Base-by-base conservation (phyloP, 2,888 invertebrate genomes). In the Hecatera dysodea region DNA sequence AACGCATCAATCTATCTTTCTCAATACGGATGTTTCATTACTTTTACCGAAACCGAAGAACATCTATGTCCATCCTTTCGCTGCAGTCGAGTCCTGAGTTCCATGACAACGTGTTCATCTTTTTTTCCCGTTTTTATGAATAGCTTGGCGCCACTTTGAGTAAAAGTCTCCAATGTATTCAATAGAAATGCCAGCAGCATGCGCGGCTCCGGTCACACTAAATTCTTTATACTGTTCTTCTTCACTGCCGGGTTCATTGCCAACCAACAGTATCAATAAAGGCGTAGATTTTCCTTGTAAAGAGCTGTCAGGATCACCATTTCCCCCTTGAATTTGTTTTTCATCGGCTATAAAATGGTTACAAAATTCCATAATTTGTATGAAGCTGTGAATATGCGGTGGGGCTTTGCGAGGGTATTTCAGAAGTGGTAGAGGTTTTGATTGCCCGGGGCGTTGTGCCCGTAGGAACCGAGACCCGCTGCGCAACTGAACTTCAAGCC, bases 401-500 rank as follows among this genome's bases (percentile, higher is more conserved):
- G 95, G 95, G 9, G 94, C 93, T 82, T 96, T 96, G 7, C 94
- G 91, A 6, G 95, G 95, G 65, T 93, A 93, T 75, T 93, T 94
- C 53, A 95, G 92, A 96, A 97, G 87, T 1, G 95, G 97, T 39
- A 98, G 94, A 2, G 98, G 96, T 61, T 97, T 96, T 36, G 97
- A 97, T 93, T 99, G 99, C 73, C 98, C 98, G 24, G 98, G 97
- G 29, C 98, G 97, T 93, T 99, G 99, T 0, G 98, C 98, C 82
- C 98, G 97, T 87, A 99, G 96, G 91, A 98, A 99, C 80, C 99
- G 97, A 85, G 98, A 98, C 17, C 99, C 99, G 78, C 97, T 97
- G 82, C 97, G 97, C 80, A 99, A 97, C 90, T 99, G 98, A 48
- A 97, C 96, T 93, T 99, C 99, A 79, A 99, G 95, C 99, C 99